These are phyloP conservation scores for Megaceryle torquata DNA, from an alignment of 2,113 vertebrate species.

Conservation along the genomic window DNA sequence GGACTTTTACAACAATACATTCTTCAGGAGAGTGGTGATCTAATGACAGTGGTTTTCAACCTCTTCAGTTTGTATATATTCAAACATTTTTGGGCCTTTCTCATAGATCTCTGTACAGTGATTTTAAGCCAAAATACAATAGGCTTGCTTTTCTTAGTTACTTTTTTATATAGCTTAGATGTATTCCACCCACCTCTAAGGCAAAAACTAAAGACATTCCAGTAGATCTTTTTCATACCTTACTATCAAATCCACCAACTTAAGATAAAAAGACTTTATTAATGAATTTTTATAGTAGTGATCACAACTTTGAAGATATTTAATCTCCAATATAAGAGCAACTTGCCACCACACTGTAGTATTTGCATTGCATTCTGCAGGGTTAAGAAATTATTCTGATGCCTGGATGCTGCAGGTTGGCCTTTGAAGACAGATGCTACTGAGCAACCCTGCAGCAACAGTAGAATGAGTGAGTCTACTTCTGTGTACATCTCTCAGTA, in stretches of 20 bases:
- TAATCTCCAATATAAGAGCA: background rate
- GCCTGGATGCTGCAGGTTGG: background rate
- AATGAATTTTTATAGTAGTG: background rate
- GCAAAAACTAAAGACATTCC: background rate
- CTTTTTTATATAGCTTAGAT: background rate
- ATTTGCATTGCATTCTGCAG: background rate
- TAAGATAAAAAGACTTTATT: background rate
- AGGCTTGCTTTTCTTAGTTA: background rate
- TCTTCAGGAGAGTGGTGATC: background rate
- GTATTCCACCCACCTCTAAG: background rate
- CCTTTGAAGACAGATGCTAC: background rate
- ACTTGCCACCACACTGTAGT: background rate
- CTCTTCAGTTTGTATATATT: background rate
- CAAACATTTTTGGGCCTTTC: background rate
- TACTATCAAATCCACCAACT: background rate
- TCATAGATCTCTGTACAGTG: background rate
- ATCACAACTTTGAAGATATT: background rate
- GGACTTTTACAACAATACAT: background rate
- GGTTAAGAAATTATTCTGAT: background rate
- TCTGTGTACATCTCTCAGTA: background rate
- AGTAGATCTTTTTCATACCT: background rate
- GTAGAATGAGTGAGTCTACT: background rate
- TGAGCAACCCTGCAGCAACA: background rate
- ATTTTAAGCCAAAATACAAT: background rate
- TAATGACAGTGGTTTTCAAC: background rate